phyloP scores from a whole-genome alignment of 1,140 invertebrate genomes.

The Matsumurasca onukii region DNA sequence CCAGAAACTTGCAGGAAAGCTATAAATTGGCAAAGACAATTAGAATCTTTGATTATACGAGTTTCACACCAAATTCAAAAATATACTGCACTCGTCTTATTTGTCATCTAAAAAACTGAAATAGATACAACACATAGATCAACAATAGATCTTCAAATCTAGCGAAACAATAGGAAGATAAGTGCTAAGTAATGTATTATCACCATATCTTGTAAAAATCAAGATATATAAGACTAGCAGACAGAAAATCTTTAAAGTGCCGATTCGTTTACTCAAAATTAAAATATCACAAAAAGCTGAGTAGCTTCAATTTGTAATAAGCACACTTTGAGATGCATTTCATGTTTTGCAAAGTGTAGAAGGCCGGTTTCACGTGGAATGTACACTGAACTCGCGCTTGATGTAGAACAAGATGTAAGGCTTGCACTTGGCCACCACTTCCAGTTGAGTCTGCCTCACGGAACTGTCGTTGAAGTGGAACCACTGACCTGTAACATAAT shows the following conservation, averaged over 20 bases:
- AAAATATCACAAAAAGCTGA: slow-evolving; percentile 14
- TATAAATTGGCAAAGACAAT: slow-evolving; percentile 3
- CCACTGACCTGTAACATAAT: slow-evolving; percentile 68
- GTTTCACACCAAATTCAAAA: neutral
- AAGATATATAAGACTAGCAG: slow-evolving; percentile 23
- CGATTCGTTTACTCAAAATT: neutral
- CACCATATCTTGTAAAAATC: slow-evolving; percentile 22
- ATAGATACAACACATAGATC: neutral
- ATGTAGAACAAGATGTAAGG: slow-evolving; percentile 88
- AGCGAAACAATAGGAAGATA: slow-evolving; percentile 3
- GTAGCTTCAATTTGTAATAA: slow-evolving; percentile 12
- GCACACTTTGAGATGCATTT: slow-evolving; percentile 7
- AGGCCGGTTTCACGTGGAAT: neutral
- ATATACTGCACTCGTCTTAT: neutral
- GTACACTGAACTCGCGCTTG: slow-evolving; percentile 57
- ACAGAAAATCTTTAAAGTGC: neutral
- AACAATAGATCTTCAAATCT: neutral
- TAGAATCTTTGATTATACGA: neutral
- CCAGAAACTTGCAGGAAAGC: slow-evolving; percentile 6
- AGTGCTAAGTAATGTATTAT: slow-evolving; percentile 25
- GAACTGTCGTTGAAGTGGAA: slow-evolving; percentile 88
- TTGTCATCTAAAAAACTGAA: neutral
- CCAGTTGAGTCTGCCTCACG: slow-evolving; percentile 69
- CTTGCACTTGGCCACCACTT: slow-evolving; percentile 74
- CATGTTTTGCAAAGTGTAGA: neutral